Percentiles rank a stretch among this genome's conserved stretches.
phyloP scores from a whole-genome alignment of 2,888 invertebrate species.

The Diplazon laetatorius region DNA sequence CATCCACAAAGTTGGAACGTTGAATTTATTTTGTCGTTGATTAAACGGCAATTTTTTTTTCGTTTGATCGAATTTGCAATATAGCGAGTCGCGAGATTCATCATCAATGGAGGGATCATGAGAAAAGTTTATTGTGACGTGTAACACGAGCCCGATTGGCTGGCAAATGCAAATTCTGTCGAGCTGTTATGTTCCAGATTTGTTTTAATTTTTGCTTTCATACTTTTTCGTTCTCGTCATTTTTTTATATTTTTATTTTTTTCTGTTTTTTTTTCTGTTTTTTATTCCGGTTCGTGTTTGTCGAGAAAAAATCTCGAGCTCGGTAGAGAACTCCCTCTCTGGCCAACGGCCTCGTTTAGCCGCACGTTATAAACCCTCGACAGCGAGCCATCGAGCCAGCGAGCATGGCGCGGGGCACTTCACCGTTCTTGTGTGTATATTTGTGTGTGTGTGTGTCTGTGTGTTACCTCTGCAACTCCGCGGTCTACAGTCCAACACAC shows the following conservation, averaged over 20 bases:
- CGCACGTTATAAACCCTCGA: slow-evolving; percentile 40
- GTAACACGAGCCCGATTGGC: slow-evolving; percentile 11
- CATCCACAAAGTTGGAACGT: neutral
- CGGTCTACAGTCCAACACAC: slow-evolving; percentile 22
- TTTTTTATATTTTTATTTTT: slow-evolving; percentile 5
- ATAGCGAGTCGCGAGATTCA: neutral
- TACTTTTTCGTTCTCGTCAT: slow-evolving; percentile 23
- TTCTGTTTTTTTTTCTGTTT: slow-evolving; percentile 3
- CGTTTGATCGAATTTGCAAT: slow-evolving; percentile 2
- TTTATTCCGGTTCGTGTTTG: slow-evolving; percentile 7
- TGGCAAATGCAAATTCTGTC: slow-evolving; percentile 37
- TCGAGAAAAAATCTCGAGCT: slow-evolving; percentile 18
- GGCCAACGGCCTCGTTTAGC: slow-evolving; percentile 47
- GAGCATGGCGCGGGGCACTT: slow-evolving; percentile 13
- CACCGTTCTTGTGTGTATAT: too few species aligned
- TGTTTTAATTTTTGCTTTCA: slow-evolving; percentile 45
- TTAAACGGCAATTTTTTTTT: slow-evolving; percentile 3
- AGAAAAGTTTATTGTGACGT: slow-evolving; percentile 25
- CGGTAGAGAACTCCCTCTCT: slow-evolving; percentile 41
- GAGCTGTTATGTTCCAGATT: slow-evolving; percentile 41
- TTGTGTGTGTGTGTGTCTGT: too few species aligned
- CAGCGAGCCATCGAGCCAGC: neutral
- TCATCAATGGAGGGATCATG: slow-evolving; percentile 3
- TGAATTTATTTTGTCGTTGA: neutral
- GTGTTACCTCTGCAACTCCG: slow-evolving; percentile 36